These are phyloP conservation scores for Meteorus colon DNA, from an alignment of 2,888 invertebrate species.

Conservation along the genomic window DNA sequence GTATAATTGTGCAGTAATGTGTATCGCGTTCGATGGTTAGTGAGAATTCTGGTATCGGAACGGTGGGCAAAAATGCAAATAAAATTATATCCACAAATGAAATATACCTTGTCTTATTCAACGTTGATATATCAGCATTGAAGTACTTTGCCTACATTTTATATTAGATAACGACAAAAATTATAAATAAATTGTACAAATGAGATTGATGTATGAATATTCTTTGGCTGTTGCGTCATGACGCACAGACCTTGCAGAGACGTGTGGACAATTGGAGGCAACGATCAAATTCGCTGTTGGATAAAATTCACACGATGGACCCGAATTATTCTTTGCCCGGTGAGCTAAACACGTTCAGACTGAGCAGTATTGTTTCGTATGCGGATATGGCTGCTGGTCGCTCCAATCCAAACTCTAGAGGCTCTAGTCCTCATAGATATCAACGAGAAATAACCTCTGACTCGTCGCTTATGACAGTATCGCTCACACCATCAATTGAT, in stretches of 20 bases:
- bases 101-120: not conserved
- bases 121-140: not conserved
- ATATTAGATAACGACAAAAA: slow-evolving; percentile 20
- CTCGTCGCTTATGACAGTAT: slow-evolving; percentile 46
- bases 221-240: slow-evolving; percentile 70
- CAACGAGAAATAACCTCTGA: slow-evolving; percentile 57
- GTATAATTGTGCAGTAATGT: slow-evolving; percentile 18
- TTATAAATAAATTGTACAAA: slow-evolving; percentile 48
- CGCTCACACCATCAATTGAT: slow-evolving; percentile 61
- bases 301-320: slow-evolving; percentile 84
- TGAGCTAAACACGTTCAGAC: slow-evolving; percentile 74
- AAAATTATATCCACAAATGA: slow-evolving; percentile 37
- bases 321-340: slow-evolving; percentile 80
- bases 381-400: slow-evolving; percentile 83
- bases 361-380: slow-evolving; percentile 73
- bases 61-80: slow-evolving; percentile 5
- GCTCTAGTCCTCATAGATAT: slow-evolving; percentile 65
- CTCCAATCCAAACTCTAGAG: slow-evolving; percentile 72
- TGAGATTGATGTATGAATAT: slow-evolving; percentile 63
- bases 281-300: slow-evolving; percentile 83
- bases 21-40: not conserved
- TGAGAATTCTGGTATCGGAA: not conserved
- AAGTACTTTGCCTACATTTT: not conserved
- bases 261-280: slow-evolving; percentile 80
- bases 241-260: slow-evolving; percentile 80